Evolutionary conservation across 92 coral and sea anemone genomes (phyloP), one percentile per base, ranked within the genome.

Genomic region (Epizoanthus illoricatus): DNA sequence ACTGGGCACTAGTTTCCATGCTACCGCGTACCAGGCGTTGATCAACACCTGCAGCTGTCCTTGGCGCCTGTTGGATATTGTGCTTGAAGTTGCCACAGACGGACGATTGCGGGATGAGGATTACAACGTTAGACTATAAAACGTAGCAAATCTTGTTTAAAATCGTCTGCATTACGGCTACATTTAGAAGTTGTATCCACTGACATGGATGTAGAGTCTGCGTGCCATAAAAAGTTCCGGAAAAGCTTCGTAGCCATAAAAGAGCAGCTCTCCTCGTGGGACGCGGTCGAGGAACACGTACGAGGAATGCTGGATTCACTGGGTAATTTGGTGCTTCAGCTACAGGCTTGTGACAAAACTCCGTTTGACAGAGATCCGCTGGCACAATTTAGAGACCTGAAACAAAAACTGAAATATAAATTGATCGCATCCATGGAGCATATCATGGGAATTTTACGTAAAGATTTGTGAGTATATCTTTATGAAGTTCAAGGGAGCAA

Each of bases 291-390:
- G 40, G 42, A 64, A 20, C 91, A 84, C 63, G 88, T 92, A 4
- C 52, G 39, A 16, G 75, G 68, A n/a, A 67, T 81, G 43, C 66
- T 86, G 33, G 86, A 85, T 75, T 84, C 89, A 4, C 65, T 92
- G 85, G 40, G 57, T 4, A 92, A 91, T 42, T 80, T 89, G 5
- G 69, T 92, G 55, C 92, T 86, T 43, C 97, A 92, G n/a, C 84
- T 92, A 3, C 85, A 83, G 56, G 89, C 92, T 9, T 92, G 94
- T 56, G 86, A 81, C 47, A 90, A 78, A 73, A 86, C 78, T 7
- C 84, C 90, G 12, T 92, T 92, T 62, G 69, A 67, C 28, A 79
- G 68, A 21, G 83, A 89, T 11, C 94, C 97, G 1, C 90, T 92
- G 40, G 85, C 63, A 5, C 86, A 90, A 55, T 84, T 88, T 84